Conservation (phyloP, 2,888 invertebrate species). For the Melitaea athalia region DNA sequence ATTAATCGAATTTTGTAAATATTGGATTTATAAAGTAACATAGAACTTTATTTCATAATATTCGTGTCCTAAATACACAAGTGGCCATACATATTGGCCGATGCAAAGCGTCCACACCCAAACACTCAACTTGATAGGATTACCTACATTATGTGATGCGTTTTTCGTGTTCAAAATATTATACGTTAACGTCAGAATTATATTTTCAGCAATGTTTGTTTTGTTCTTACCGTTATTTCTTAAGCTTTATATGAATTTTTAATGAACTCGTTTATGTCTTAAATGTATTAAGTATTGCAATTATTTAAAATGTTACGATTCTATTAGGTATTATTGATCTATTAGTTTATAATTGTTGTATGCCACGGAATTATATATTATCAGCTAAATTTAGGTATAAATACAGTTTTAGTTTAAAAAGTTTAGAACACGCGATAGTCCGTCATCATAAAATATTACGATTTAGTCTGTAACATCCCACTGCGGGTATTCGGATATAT, state of each 20-base stretch:
- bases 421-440: too few species aligned
- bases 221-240: not conserved
- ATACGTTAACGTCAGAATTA: slow-evolving; percentile 41
- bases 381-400: too few species aligned
- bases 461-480: too few species aligned
- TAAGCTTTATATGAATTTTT: not conserved
- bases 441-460: too few species aligned
- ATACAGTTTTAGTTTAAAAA: too few species aligned
- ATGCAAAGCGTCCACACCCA: slow-evolving; percentile 34
- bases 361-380: too few species aligned
- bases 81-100: slow-evolving; percentile 11
- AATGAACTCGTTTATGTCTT: too few species aligned
- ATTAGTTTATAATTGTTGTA: too few species aligned
- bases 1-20: not conserved
- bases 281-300: too few species aligned
- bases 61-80: slow-evolving; percentile 10
- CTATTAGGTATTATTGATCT: too few species aligned
- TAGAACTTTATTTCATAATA: slow-evolving; percentile 2
- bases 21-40: not conserved
- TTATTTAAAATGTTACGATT: too few species aligned
- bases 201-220: slow-evolving; percentile 5
- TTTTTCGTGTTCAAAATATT: slow-evolving; percentile 67
- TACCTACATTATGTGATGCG: slow-evolving; percentile 62
- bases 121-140: slow-evolving; percentile 64
- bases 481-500: too few species aligned